Base-by-base conservation (phyloP, 2,797 vertebrate species). In the Oreochromis mossambicus region DNA sequence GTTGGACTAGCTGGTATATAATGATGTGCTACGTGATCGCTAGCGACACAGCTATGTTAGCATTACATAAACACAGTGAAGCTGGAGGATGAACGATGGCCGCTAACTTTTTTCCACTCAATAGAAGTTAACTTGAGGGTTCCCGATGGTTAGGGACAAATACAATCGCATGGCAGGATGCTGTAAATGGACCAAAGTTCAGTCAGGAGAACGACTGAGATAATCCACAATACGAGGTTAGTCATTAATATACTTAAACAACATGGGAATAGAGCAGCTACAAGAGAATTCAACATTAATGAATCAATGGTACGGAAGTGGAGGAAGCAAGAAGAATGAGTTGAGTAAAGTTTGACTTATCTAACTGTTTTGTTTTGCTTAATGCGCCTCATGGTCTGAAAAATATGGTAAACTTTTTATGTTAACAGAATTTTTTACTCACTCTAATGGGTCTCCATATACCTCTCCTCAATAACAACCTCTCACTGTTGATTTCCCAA, bases 401-500 rank as follows among this genome's bases (percentile, higher is more conserved):
- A 29, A 15, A 56, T 56, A 56, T 14, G 5, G 54, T 29, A 5
- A 9, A 41, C 4, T 41, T 41, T 41, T 5, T 41, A 41, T 41
- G 10, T 41, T 11, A 41, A 41, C 8, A n/a, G 19, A 9, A 43
- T 68, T 43, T 68, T 43, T 24, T 68, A 41, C 63, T 43, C 8
- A 41, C n/a, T 68, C 36, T 24, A 34, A 61, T 6, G 15, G 8
- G 56, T 17, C 56, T 61, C 15, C 29, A 34, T 34, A 12, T 19
- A 12, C 58, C 10, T 55, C 36, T 70, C 36, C 68, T 52, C 79
- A 5, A 15, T 54, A 50, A 81, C 56, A 81, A 14, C 68, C 26
- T 77, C 88, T 86, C 70, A 11, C 76, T 32, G 29, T 52, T 34
- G 41, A 77, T 84, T 76, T 88, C 41, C 79, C 85, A 85, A 76